Evolutionary conservation across 2,797 vertebrate species (phyloP), one percentile per base, ranked within the genome.

Genomic region (Paramormyrops hopkinsi): DNA sequence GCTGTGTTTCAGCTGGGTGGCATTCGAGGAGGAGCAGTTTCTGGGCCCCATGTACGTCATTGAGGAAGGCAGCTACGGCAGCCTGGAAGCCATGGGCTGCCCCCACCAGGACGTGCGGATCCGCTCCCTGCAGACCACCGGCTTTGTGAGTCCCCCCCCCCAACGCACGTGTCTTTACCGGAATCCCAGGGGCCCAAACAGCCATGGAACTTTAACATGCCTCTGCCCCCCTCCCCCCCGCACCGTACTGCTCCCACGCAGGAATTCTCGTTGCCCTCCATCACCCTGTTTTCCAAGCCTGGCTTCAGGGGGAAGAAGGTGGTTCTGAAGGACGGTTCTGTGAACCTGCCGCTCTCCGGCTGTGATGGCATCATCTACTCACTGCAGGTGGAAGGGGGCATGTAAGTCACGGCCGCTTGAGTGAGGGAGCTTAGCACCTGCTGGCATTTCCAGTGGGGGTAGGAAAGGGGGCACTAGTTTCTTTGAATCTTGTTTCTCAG

Each of bases 61-160:
- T 93, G 99, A 99, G 94, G 97, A 98, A 94, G 99, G 98, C 89
- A 94, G 95, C 48, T 99, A 99, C 89, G 95, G 96, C 48, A 94
- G 95, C 94, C 91, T 96, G 3, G 94, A 91, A 2, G 94, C 97
- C 0, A 97, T 99, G 96, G 98, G 98, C 91, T 96, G 97, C 92
- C 92, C 92, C 86, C 91, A 90, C 9, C 90, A 95, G 2, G 94
- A 96, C 91, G 90, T 93, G 0, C 91, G 91, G 88, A 92, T 99
- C 89, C 95, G 95, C 93, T 99, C 98, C 89, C 91, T 98, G 54
- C 96, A 90, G 90, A 96, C 96, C 44, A 90, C 96, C 86, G 96
- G 95, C 90, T 95, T 95, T 91, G 99, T 99, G 95, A 97, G 99
- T 97, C 89, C 37, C 19, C 83, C 44, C 11, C n/a, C 48, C n/a